phyloP scores from a whole-genome alignment of 2,113 vertebrate species.

The Syngnathus scovelli region DNA sequence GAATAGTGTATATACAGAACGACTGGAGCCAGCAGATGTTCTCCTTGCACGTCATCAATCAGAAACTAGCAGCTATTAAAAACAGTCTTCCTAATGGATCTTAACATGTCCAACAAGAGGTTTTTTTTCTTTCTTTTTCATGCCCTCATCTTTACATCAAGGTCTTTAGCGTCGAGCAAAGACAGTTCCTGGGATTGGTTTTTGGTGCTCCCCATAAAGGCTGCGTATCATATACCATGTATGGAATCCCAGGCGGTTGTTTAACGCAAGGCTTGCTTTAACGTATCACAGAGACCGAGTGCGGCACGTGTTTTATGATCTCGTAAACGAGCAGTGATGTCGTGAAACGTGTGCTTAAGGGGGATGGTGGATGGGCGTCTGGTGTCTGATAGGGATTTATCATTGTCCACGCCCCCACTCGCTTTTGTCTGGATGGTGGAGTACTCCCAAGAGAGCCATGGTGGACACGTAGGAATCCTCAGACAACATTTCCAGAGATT shows the following conservation, averaged over 20 bases:
- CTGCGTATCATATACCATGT: slow-evolving; percentile 53
- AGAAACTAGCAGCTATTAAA: slow-evolving; percentile 66
- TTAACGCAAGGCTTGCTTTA: slow-evolving; percentile 72
- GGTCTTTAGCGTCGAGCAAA: background rate
- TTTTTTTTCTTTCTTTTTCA: slow-evolving; percentile 28
- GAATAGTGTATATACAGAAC: slow-evolving; percentile 61
- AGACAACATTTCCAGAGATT: slow-evolving; percentile 71
- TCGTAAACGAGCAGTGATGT: slow-evolving; percentile 74
- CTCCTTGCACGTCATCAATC: slow-evolving; percentile 68
- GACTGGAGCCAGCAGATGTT: slow-evolving; percentile 64
- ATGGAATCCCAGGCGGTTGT: slow-evolving; percentile 61
- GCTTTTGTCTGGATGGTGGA: slow-evolving; percentile 70
- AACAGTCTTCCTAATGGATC: slow-evolving; percentile 57
- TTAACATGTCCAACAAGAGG: slow-evolving; percentile 51
- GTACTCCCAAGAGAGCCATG: slow-evolving; percentile 73
- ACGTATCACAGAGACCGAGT: slow-evolving; percentile 70
- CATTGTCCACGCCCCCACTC: slow-evolving; percentile 28
- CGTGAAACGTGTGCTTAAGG: slow-evolving; percentile 66
- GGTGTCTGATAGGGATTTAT: slow-evolving; percentile 73
- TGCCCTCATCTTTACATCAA: slow-evolving; percentile 9
- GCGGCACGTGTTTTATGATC: slow-evolving; percentile 73
- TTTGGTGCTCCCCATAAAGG: slow-evolving; percentile 39
- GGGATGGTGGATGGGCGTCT: slow-evolving; percentile 43
- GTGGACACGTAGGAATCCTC: slow-evolving; percentile 67
- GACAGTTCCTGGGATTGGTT: slow-evolving; percentile 27